These are phyloP conservation scores for Toxotes lorentzi DNA, from an alignment of 2,797 vertebrate species.

Conservation along the genomic window DNA sequence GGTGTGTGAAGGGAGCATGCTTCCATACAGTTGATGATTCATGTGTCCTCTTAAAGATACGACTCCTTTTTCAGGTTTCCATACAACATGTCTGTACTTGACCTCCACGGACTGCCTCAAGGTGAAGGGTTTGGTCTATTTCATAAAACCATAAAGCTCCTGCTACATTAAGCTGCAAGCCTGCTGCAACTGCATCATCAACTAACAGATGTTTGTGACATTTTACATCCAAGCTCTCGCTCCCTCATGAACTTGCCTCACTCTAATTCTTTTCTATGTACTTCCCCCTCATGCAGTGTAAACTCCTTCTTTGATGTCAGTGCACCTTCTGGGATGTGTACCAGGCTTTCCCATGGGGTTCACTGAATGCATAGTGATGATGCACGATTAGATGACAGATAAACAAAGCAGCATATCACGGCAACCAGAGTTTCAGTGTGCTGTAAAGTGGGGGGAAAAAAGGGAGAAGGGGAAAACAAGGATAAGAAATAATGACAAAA, in stretches of 20 bases:
- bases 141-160: conserved; percentile 37
- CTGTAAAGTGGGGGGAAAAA: conserved; percentile 20
- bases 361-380: conserved; percentile 54
- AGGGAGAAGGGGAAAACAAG: conserved; percentile 35
- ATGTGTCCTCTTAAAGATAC: conserved; percentile 23
- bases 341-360: conserved; percentile 48
- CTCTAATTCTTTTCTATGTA: conserved; percentile 30
- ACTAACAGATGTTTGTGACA: conserved; percentile 76
- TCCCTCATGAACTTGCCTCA: conserved; percentile 39
- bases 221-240: conserved; percentile 66
- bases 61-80: conserved; percentile 38
- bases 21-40: conserved; percentile 45
- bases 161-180: conserved; percentile 48
- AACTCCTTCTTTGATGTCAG: conserved; percentile 57
- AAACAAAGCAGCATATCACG: conserved; percentile 72
- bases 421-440: conserved; percentile 45
- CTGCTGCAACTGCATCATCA: conserved; percentile 68
- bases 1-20: conserved; percentile 38
- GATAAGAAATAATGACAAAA: conserved; percentile 72
- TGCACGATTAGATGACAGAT: conserved; percentile 66
- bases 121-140: conserved; percentile 56
- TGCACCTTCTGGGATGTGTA: conserved; percentile 63
- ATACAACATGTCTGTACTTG: conserved; percentile 48
- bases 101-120: conserved; percentile 35
- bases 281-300: conserved; percentile 38